Conservation (phyloP, 2,113 vertebrate genomes). For the Tyto alba region DNA sequence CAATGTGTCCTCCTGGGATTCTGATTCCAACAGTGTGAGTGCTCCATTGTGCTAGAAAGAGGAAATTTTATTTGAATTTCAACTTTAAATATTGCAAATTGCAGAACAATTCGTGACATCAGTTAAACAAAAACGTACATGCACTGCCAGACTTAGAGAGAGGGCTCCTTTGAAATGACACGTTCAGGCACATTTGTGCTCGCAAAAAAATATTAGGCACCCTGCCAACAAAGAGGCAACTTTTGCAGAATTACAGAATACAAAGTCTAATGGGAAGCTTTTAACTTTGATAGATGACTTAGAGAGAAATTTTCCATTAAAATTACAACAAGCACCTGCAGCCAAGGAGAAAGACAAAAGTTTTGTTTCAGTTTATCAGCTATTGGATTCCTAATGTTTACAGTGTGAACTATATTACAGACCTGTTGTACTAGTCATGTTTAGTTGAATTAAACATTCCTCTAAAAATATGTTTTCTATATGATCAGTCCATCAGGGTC, state of each 20-base stretch:
- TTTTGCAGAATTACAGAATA: neutral
- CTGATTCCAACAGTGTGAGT: neutral
- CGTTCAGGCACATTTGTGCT: neutral
- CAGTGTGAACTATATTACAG: neutral
- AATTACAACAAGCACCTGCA: neutral
- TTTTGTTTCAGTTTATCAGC: neutral
- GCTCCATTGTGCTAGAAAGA: neutral
- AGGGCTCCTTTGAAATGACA: neutral
- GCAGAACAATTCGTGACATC: neutral
- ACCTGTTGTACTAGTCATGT: neutral
- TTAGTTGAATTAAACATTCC: neutral
- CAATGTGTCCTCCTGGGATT: neutral
- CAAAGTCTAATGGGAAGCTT: neutral
- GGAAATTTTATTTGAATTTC: neutral
- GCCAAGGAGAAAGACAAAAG: neutral
- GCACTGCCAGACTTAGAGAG: neutral
- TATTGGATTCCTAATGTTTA: neutral
- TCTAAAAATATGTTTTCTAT: neutral
- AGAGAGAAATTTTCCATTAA: neutral
- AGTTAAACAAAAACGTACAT: neutral
- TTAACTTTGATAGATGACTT: neutral
- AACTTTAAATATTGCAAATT: neutral
- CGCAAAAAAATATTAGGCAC: neutral
- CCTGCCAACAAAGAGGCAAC: neutral
- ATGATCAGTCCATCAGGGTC: neutral